These are phyloP conservation scores for Nomada flava DNA, from an alignment of 2,888 invertebrate species.

Conservation along the genomic window DNA sequence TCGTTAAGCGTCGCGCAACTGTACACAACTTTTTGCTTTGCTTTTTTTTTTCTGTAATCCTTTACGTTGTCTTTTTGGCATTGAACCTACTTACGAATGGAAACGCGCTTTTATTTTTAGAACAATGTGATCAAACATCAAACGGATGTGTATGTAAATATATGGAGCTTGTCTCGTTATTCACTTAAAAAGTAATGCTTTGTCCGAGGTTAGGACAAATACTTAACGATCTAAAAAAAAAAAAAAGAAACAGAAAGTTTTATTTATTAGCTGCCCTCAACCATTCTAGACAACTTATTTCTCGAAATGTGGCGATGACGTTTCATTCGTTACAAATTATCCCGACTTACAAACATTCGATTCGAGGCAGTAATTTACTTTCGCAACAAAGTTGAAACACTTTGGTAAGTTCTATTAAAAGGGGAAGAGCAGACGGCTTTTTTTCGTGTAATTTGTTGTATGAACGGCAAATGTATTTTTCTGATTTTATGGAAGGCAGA, in stretches of 20 bases:
- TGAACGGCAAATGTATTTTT: background rate
- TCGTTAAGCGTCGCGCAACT: too few species aligned
- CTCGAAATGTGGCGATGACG: too few species aligned
- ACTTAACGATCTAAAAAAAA: background rate
- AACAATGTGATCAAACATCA: background rate
- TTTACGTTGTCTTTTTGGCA: background rate
- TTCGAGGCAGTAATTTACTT: background rate
- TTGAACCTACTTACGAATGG: background rate
- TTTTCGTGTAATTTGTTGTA: background rate
- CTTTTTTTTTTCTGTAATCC: background rate
- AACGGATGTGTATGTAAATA: background rate
- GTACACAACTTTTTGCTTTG: background rate
- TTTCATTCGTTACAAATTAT: too few species aligned
- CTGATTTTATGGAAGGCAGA: background rate
- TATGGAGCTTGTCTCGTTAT: background rate
- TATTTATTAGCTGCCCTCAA: background rate
- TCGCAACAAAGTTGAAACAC: background rate
- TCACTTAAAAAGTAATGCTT: background rate
- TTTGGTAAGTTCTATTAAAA: background rate
- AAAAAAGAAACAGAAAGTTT: background rate
- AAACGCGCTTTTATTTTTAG: constrained; percentile 10
- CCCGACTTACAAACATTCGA: background rate
- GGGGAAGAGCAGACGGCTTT: too few species aligned
- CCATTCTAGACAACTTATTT: too few species aligned
- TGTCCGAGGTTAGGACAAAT: background rate